Base-by-base conservation (phyloP, 2,888 invertebrate species). In the Imbricaverruca yamaguchii region DNA sequence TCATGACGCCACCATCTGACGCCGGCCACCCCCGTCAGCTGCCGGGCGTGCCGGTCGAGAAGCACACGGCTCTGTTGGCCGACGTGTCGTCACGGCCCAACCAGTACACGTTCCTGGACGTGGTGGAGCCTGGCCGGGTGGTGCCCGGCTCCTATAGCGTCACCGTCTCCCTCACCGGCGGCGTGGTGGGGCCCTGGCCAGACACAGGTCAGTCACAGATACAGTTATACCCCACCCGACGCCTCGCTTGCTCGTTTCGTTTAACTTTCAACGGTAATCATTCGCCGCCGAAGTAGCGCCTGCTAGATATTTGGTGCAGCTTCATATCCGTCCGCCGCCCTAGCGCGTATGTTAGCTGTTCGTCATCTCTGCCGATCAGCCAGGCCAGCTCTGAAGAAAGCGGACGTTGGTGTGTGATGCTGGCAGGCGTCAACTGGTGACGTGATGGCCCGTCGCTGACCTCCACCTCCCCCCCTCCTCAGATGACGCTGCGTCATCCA, bases 41-140 rank as follows among this genome's bases (percentile, higher is more conserved):
- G 11, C 97, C 97, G 87, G 98, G 98, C 21, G 89, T 97, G 4
- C 94, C 95, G 0, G 97, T 97, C 86, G 91, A 94, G 88, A 91
- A 95, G 0, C 97, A 98, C 89, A 96, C 97, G 84, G 94, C 97
- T 0, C 91, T 96, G 77, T 90, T 98, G 0, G 89, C 98, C 12
- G 97, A 98, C 90, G 90, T 98, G 82, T 96, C 96, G 83, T 96
- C 93, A 88, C 92, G 95, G 65, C 95, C 96, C 0, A 94, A 94
- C 87, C 92, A 94, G 81, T 93, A 96, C 89, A 96, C 97, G 85
- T 96, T 97, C 87, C 93, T 98, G 92, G 96, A 97, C 88, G 94
- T 97, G 1, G 96, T 96, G 87, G 93, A 97, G 10, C 96, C 97
- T 0, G 95, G 97, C 6, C 94, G 96, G 89, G 98, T 96, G 87